Conservation (phyloP, 2,113 vertebrate species). For the Muscicapa adusta region DNA sequence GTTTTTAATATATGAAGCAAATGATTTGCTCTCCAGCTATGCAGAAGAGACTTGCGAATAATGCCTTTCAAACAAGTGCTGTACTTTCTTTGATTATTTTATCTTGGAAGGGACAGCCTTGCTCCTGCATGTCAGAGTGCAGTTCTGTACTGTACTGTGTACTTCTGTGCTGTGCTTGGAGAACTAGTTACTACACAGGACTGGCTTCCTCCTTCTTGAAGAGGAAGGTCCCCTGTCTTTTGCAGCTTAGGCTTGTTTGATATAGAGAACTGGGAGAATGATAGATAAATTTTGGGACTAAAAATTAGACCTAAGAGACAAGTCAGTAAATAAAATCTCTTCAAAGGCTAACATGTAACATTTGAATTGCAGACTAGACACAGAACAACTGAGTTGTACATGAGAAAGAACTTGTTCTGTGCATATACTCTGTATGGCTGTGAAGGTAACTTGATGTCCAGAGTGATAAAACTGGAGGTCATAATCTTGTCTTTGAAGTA, state of each 20-base stretch:
- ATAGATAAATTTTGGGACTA: not conserved
- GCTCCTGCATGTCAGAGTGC: not conserved
- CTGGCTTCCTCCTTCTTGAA: not conserved
- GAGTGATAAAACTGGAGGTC: not conserved
- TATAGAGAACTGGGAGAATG: not conserved
- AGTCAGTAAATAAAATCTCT: not conserved
- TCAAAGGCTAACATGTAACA: not conserved
- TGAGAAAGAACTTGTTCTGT: not conserved
- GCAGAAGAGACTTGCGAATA: not conserved
- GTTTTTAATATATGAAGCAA: not conserved
- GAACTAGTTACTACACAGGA: not conserved
- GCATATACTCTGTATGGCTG: accelerated
- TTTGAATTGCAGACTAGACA: not conserved
- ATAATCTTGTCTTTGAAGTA: not conserved
- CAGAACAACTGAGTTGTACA: not conserved
- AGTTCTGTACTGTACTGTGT: not conserved
- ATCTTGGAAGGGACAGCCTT: not conserved
- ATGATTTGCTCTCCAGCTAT: not conserved
- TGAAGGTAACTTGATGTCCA: not conserved
- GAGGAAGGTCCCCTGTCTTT: not conserved
- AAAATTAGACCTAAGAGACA: not conserved
- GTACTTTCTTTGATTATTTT: not conserved
- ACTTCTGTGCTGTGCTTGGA: not conserved
- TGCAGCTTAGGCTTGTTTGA: not conserved
- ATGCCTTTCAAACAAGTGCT: not conserved